Evolutionary conservation across 2,888 invertebrate species (phyloP), one percentile per base, ranked within the genome.

Genomic region (Rotaria macrura): DNA sequence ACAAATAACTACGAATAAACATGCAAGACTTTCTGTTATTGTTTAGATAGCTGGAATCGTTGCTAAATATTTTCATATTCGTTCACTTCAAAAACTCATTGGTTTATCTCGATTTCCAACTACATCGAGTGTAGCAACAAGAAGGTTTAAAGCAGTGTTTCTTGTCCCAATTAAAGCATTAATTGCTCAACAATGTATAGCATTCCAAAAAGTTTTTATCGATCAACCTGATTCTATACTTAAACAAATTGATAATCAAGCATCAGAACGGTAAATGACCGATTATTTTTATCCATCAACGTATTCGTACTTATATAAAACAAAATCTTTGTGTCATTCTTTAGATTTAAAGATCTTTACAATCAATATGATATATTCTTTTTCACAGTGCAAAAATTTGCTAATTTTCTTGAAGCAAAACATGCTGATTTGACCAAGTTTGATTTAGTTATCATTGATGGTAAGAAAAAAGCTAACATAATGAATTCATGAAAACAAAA

Each of bases 401-500:
- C 85, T 52, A 87, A 87, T 83, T 55, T 40, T 38, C 40, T 87
- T 38, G 72, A 84, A 49, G 83, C 49, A n/a, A 43, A 43, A 40
- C 74, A 86, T 47, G 85, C 87, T 5, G 49, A 54, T 29, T 47
- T 87, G 10, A 55, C n/a, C 9, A 84, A 87, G 23, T 83, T 87
- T 52, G 85, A 87, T 84, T 84, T 87, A 47, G 6, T 87, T 49
- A 84, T 87, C 23, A 84, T 87, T 83, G 87, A 87, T 54, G 79
- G 79, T 79, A 79, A 79, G 9, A 38, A 20, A 10, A 17, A 29
- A n/a, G 29, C 2, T 4, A 40, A 74, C 7, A 10, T 29, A 38
- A 17, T 9, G 17, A 49, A 49, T 38, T 20, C 10, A 1, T 3
- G 12, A 72, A 23, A 38, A 38, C 20, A 72, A 7, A 23, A 17